Percentiles rank a stretch among this genome's conserved stretches.
Conservation (phyloP, 2,113 vertebrate genomes). For the Gadus macrocephalus region DNA sequence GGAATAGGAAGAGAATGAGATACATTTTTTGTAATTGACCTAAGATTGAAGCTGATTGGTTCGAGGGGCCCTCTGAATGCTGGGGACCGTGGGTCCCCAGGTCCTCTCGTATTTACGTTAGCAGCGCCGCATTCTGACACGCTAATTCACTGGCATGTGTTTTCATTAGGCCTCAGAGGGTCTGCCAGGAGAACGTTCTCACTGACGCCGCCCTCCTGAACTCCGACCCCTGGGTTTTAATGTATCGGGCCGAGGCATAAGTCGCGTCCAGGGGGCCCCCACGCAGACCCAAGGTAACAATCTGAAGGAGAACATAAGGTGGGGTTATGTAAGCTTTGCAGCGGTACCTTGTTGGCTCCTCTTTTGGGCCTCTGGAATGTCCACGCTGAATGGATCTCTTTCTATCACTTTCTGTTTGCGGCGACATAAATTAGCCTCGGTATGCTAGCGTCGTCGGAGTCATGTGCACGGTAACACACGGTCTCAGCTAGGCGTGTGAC, state of each 20-base stretch:
- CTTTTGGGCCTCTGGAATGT: constrained; percentile 49
- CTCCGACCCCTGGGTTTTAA: constrained; percentile 50
- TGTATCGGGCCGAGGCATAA: constrained; percentile 13
- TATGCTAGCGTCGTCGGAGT: constrained; percentile 39
- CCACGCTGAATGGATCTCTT: constrained; percentile 48
- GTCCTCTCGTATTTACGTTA: constrained; percentile 64
- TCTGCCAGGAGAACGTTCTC: constrained; percentile 29
- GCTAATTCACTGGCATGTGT: constrained; percentile 58
- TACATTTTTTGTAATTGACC: too few relatives aligned
- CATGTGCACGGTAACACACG: constrained; percentile 32
- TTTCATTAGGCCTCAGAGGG: constrained; percentile 57
- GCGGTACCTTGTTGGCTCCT: constrained; percentile 41
- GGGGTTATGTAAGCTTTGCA: constrained; percentile 57
- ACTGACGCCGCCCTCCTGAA: constrained; percentile 43
- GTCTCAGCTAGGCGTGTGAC: constrained; percentile 37
- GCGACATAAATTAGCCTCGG: constrained; percentile 52
- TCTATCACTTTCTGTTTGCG: constrained; percentile 47
- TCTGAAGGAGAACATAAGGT: constrained; percentile 44
- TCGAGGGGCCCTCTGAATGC: too few relatives aligned
- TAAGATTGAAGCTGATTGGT: too few relatives aligned
- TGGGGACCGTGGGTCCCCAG: constrained; percentile 15
- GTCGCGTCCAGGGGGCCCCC: neutral
- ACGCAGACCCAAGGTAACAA: constrained; percentile 56
- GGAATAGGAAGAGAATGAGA: too few relatives aligned
- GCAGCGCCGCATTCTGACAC: constrained; percentile 48